Percentiles rank a stretch among this genome's conserved stretches.
Evolutionary conservation across 2,888 invertebrate species (phyloP).

Genomic region (Lottia scabra): DNA sequence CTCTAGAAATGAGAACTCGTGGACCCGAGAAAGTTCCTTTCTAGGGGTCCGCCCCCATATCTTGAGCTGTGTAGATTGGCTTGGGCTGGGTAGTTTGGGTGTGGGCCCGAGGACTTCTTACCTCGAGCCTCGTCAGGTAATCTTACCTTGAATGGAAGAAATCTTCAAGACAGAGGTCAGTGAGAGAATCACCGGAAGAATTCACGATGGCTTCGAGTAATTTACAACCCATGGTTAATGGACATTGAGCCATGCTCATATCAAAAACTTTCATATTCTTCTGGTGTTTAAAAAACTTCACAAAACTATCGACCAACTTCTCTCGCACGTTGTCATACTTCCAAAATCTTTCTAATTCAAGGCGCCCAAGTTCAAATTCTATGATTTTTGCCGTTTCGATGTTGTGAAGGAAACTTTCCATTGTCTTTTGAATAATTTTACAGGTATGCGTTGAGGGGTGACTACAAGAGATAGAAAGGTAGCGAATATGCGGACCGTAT

Average conservation of each 20-base stretch:
- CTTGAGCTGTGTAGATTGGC: too few species aligned
- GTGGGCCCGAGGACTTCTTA: too few species aligned
- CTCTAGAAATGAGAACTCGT: too few species aligned
- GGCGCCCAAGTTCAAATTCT: slow-evolving; percentile 45
- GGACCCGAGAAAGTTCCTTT: too few species aligned
- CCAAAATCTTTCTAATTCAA: slow-evolving; percentile 57
- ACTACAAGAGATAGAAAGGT: slow-evolving; percentile 47
- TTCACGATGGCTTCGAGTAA: slow-evolving; percentile 49
- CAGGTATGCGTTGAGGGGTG: slow-evolving; percentile 52
- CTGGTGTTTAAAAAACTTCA: slow-evolving; percentile 49
- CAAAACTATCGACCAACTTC: slow-evolving; percentile 42
- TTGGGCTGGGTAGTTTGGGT: too few species aligned
- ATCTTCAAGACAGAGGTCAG: slow-evolving; percentile 50
- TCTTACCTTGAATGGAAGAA: slow-evolving; percentile 43
- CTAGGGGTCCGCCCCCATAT: too few species aligned
- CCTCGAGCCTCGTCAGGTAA: too few species aligned
- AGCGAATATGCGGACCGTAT: slow-evolving; percentile 42
- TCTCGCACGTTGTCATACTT: slow-evolving; percentile 50
- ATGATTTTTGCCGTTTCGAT: slow-evolving; percentile 40
- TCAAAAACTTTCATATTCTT: slow-evolving; percentile 40
- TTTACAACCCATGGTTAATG: slow-evolving; percentile 40
- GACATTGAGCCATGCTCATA: slow-evolving; percentile 44
- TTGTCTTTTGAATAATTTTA: slow-evolving; percentile 46
- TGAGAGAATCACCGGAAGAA: slow-evolving; percentile 41
- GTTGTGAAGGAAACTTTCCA: slow-evolving; percentile 44